Percentiles rank a stretch among this genome's conserved stretches.
phyloP scores from a whole-genome alignment of 1,140 invertebrate species.

The Anoplophora glabripennis region DNA sequence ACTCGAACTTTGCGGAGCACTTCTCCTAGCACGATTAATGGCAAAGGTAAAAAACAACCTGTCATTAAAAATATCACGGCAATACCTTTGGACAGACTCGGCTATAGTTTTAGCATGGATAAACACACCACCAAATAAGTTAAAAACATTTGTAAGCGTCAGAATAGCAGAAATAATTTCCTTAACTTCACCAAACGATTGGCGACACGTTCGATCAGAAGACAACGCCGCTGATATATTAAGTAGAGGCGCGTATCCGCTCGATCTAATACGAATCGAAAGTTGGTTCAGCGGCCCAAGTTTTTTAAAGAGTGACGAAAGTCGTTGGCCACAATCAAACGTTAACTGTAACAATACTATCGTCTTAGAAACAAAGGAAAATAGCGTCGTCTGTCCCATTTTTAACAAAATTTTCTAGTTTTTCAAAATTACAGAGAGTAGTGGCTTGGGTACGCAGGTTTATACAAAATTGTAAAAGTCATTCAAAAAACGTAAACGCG shows the following conservation, averaged over 20 bases:
- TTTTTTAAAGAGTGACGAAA: too few relatives aligned
- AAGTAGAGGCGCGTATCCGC: conserved; percentile 43
- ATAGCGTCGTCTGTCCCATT: too few relatives aligned
- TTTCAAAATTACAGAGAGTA: too few relatives aligned
- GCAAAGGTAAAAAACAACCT: conserved; percentile 17
- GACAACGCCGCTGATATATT: conserved; percentile 50
- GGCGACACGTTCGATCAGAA: conserved; percentile 42
- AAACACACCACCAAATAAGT: conserved; percentile 22
- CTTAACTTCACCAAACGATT: conserved; percentile 31
- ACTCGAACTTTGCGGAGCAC: conserved; percentile 33
- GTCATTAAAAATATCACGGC: conserved; percentile 15
- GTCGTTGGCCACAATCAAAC: too few relatives aligned
- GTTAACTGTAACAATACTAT: too few relatives aligned
- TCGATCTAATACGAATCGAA: conserved; percentile 25
- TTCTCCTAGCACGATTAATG: conserved; percentile 24
- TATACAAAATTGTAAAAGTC: too few relatives aligned
- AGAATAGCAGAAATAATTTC: conserved; percentile 44
- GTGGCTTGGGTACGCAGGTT: too few relatives aligned
- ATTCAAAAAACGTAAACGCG: too few relatives aligned
- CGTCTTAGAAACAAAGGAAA: too few relatives aligned
- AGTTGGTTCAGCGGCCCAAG: conserved; percentile 45
- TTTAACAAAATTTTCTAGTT: too few relatives aligned
- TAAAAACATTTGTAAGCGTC: conserved; percentile 45
- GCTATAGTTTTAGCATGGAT: conserved; percentile 45
- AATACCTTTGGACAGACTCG: conserved; percentile 48